These are phyloP conservation scores for Theocolax elegans DNA, from an alignment of 1,140 invertebrate genomes.

Conservation along the genomic window DNA sequence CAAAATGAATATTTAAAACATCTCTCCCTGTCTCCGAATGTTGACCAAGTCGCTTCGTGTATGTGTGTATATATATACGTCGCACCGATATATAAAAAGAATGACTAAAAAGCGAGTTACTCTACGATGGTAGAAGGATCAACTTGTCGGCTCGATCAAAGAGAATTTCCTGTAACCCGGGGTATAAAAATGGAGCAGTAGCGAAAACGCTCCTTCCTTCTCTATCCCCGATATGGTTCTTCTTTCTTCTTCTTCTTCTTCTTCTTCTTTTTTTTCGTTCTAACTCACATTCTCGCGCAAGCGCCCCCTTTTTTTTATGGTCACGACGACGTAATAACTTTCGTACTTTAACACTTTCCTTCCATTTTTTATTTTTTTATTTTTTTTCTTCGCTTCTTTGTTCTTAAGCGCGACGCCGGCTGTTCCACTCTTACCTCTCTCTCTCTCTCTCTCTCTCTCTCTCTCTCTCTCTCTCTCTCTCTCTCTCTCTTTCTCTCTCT, in stretches of 20 bases:
- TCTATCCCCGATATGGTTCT: neutral
- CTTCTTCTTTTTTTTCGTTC: neutral
- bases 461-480: no score
- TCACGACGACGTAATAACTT: constrained; percentile 36
- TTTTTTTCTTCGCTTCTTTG: neutral
- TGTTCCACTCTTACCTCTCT: neutral
- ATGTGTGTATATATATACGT: no score
- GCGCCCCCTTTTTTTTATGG: constrained; percentile 25
- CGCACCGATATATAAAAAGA: no score
- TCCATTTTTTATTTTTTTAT: neutral
- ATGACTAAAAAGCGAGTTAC: constrained; percentile 55
- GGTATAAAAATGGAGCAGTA: constrained; percentile 15
- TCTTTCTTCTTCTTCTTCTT: neutral
- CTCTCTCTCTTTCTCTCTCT: no score
- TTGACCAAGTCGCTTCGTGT: constrained; percentile 20
- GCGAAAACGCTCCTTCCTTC: constrained; percentile 13
- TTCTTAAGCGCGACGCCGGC: no score
- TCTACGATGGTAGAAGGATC: constrained; percentile 22
- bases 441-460: no score
- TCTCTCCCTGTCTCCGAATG: neutral
- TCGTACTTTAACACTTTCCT: constrained; percentile 33
- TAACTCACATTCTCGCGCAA: constrained; percentile 23
- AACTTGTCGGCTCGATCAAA: constrained; percentile 47
- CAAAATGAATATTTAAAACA: constrained; percentile 33
- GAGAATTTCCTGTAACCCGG: constrained; percentile 39